Evolutionary conservation across 1,140 invertebrate species (phyloP), one percentile per base, ranked within the genome.

Genomic region (Camponotus floridanus): DNA sequence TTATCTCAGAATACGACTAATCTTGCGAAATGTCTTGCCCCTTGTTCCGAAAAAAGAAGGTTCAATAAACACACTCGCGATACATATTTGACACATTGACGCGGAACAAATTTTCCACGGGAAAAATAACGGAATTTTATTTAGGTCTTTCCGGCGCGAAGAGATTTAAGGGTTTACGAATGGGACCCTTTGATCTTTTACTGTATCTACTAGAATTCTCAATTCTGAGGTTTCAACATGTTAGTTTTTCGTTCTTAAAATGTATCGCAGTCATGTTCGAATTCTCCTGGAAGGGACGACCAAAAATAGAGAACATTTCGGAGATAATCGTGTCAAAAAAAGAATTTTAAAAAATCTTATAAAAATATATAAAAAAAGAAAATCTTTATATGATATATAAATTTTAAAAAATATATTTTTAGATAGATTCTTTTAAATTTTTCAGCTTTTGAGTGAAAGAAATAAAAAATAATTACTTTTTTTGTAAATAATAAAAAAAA

Each of bases 121-220:
- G 51, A 48, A 51, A 67, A 79, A 79, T 67, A 68, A 68, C 62
- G 33, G 61, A 15, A 39, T 68, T 79, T 68, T 79, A 65, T 78
- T 65, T 67, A 26, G 11, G 45, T 36, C 33, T 64, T 68, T 68
- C 76, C 76, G 62, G 45, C 31, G 45, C 39, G 64, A 79, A 57
- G 62, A 36, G 21, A 21, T 51, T 79, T 55, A 67, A 36, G 59
- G 45, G 31, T 55, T 79, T 68, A 79, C 45, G 45, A 79, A 8
- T 64, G 62, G n/a, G 18, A 36, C 33, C 7, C 62, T 79, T 79
- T 79, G 62, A 79, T 79, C 76, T 31, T 67, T 68, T 26, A 57
- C 3, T 39, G n/a, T 26, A 33, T 68, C n/a, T 68, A 55, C 11
- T 31, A 62, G 48, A 18, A 39, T 31, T 48, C 9, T 36, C 45